Evolutionary conservation across 2,797 vertebrate genomes (phyloP).

Genomic region (Molothrus ater): DNA sequence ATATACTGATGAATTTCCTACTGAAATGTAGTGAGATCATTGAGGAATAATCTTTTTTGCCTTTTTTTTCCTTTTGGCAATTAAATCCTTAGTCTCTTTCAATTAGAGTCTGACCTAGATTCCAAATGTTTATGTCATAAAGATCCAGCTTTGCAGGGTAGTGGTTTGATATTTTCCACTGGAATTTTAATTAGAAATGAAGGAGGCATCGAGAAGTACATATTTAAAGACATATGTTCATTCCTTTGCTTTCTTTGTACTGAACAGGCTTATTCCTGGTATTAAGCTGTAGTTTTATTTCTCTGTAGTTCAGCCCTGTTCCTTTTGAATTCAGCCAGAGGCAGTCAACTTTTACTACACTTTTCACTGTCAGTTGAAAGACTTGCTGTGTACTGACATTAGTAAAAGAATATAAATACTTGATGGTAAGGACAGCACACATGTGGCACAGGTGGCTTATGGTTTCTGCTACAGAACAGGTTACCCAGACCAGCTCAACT

Average conservation of each 20-base stretch:
- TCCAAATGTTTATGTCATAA: neutral
- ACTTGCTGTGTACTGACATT: neutral
- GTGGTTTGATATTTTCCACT: conserved; percentile 1
- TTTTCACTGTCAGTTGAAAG: neutral
- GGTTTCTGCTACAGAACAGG: neutral
- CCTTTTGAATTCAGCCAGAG: neutral
- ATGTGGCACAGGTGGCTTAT: neutral
- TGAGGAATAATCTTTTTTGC: neutral
- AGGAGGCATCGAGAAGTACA: neutral
- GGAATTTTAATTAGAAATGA: neutral
- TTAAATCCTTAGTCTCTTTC: neutral
- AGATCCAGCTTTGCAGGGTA: neutral
- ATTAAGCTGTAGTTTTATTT: neutral
- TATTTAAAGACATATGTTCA: neutral
- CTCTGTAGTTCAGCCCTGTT: neutral
- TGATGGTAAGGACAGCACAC: neutral
- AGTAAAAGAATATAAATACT: neutral
- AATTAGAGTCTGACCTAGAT: conserved; percentile 7
- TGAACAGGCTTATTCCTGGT: neutral
- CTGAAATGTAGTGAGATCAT: neutral
- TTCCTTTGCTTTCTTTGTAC: neutral
- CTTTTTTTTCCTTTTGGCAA: neutral
- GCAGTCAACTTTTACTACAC: neutral
- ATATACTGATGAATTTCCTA: neutral
- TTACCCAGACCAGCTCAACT: neutral